phyloP scores from a whole-genome alignment of 2,888 invertebrate species.

The Barypeithes pellucidus region DNA sequence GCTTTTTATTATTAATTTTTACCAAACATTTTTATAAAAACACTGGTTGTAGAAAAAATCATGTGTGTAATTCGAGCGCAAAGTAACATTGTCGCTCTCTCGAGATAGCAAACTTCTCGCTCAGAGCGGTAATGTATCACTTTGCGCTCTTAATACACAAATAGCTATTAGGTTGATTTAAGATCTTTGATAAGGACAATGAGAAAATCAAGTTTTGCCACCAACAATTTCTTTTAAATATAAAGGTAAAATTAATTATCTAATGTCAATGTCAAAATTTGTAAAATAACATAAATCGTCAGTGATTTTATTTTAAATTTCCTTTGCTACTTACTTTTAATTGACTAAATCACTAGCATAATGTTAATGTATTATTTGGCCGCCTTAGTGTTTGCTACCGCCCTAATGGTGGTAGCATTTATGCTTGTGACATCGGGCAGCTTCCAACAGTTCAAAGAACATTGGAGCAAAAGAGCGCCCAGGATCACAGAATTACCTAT shows the following conservation, averaged over 20 bases:
- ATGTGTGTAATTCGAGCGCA: no score
- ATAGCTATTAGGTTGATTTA: no score
- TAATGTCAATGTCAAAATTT: slow-evolving; percentile 17
- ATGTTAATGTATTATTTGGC: slow-evolving; percentile 34
- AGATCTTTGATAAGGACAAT: no score
- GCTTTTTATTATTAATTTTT: no score
- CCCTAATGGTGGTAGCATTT: slow-evolving; percentile 61
- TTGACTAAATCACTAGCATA: not conserved
- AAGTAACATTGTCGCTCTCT: no score
- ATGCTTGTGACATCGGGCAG: slow-evolving; percentile 61
- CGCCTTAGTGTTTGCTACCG: slow-evolving; percentile 40
- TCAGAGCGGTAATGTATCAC: no score
- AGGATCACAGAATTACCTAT: slow-evolving; percentile 61
- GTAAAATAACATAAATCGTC: slow-evolving; percentile 10
- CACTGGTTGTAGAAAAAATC: no score
- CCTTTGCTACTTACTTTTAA: not conserved
- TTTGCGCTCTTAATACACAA: no score
- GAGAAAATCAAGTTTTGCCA: not conserved
- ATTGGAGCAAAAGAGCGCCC: slow-evolving; percentile 47
- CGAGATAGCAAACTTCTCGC: no score
- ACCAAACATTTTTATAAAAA: no score
- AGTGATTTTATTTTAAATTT: slow-evolving; percentile 6
- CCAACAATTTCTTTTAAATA: not conserved
- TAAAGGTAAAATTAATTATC: not conserved
- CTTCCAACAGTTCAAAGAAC: slow-evolving; percentile 60